Percentiles rank a stretch among this genome's conserved stretches.
These are phyloP conservation scores for Lateolabrax maculatus DNA, from an alignment of 2,797 vertebrate species.

Conservation along the genomic window DNA sequence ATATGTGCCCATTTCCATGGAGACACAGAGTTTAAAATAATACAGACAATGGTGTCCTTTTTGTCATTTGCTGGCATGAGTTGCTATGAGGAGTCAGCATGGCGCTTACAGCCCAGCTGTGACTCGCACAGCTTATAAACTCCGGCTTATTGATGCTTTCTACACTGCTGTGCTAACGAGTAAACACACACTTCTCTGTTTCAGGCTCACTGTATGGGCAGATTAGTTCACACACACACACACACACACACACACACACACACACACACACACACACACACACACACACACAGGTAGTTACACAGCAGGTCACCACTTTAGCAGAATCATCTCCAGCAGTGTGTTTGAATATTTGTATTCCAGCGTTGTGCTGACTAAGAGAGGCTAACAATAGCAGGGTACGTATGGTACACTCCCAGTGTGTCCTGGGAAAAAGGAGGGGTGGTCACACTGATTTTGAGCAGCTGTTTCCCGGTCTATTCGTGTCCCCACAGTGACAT, in stretches of 20 bases:
- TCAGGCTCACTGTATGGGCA: not conserved
- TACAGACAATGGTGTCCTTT: slow-evolving; percentile 54
- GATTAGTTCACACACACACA: not conserved
- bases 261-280: slow-evolving; percentile 14
- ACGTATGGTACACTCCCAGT: slow-evolving; percentile 19
- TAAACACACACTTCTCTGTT: slow-evolving; percentile 45
- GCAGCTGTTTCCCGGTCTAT: slow-evolving; percentile 31
- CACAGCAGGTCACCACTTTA: slow-evolving; percentile 44
- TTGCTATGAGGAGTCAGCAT: slow-evolving; percentile 48
- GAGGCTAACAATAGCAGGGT: slow-evolving; percentile 50
- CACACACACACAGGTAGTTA: slow-evolving; percentile 30
- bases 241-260: slow-evolving; percentile 16
- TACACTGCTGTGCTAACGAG: slow-evolving; percentile 30
- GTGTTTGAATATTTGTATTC: slow-evolving; percentile 37
- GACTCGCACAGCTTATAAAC: slow-evolving; percentile 32
- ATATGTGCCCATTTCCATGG: slow-evolving; percentile 74
- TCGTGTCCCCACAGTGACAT: not conserved
- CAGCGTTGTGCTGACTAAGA: slow-evolving; percentile 45
- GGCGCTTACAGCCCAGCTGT: slow-evolving; percentile 41
- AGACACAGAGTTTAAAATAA: slow-evolving; percentile 69
- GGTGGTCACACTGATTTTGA: slow-evolving; percentile 5
- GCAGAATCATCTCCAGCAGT: slow-evolving; percentile 37
- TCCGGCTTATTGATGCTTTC: slow-evolving; percentile 37
- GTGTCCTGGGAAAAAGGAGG: slow-evolving; percentile 24
- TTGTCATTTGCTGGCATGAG: slow-evolving; percentile 47